A percentile compares a stretch with the other conserved stretches of the same genome.
phyloP scores from a whole-genome alignment of 2,888 invertebrate species.

The Lasioglossum villosulum region DNA sequence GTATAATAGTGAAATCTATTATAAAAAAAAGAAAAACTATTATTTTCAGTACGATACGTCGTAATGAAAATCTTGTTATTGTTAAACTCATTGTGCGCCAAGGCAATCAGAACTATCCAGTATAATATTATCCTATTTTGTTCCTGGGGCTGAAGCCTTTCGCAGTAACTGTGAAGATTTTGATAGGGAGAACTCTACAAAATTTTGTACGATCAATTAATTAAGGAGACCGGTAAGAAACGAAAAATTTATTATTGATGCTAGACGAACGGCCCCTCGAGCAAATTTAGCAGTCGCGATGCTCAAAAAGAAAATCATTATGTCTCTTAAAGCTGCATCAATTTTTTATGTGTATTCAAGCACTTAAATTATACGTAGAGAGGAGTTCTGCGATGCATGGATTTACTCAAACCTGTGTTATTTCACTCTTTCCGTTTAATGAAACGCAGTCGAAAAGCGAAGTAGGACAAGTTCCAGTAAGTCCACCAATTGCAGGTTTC shows the following conservation, averaged over 20 bases:
- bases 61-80: constrained; percentile 61
- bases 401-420: neutral
- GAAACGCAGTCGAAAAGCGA: neutral
- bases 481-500: neutral
- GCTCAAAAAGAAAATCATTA: constrained; percentile 58
- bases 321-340: constrained; percentile 39
- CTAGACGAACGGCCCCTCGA: constrained; percentile 32
- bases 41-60: constrained; percentile 60
- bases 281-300: constrained; percentile 47
- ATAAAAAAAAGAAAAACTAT: constrained; percentile 28
- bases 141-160: constrained; percentile 56
- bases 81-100: constrained; percentile 62
- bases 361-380: constrained; percentile 49
- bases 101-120: constrained; percentile 62
- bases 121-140: constrained; percentile 49
- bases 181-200: constrained; percentile 14
- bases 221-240: neutral
- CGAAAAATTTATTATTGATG: constrained; percentile 12
- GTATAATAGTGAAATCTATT: constrained; percentile 51
- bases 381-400: neutral
- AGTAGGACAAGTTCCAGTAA: neutral
- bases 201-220: constrained; percentile 33
- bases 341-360: constrained; percentile 41
- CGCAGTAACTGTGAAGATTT: constrained; percentile 10
- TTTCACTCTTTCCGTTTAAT: neutral